Conservation (phyloP, 1,140 invertebrate species). For the Drosophila albomicans region DNA sequence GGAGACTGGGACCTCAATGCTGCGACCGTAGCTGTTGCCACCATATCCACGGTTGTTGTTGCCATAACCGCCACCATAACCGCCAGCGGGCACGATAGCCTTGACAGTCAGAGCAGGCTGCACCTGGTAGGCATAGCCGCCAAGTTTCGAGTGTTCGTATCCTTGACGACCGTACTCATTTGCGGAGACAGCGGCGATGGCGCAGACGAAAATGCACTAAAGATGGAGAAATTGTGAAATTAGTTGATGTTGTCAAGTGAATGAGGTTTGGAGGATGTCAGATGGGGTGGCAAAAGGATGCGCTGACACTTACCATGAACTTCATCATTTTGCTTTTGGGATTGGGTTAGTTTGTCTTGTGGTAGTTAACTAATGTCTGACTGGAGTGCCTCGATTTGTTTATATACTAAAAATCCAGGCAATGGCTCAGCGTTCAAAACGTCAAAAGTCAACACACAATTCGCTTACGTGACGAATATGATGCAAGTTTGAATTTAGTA, state of each 20-base stretch:
- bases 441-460: background rate
- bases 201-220: conserved; percentile 69
- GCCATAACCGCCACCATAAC: conserved; percentile 45
- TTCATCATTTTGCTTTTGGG: conserved; percentile 66
- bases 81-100: conserved; percentile 56
- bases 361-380: conserved; percentile 70
- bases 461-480: conserved; percentile 72
- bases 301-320: conserved; percentile 66
- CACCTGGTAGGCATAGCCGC: conserved; percentile 69
- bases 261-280: background rate
- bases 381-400: conserved; percentile 54
- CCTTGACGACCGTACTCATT: conserved; percentile 40
- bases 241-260: conserved; percentile 7
- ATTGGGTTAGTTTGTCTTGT: conserved; percentile 62
- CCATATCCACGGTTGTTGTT: conserved; percentile 26
- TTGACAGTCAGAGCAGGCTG: conserved; percentile 72
- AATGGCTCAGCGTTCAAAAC: conserved; percentile 10
- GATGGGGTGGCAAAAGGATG: background rate
- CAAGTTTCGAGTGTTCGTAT: conserved; percentile 47
- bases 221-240: conserved; percentile 8
- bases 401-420: conserved; percentile 76
- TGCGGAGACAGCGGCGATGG: conserved; percentile 66
- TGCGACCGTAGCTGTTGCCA: conserved; percentile 29
- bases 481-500: conserved; percentile 66
- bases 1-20: conserved; percentile 39